A percentile compares a stretch with the other conserved stretches of the same genome.
These are phyloP conservation scores for Lepidocyrtinus sp. DNA, from an alignment of 2,888 invertebrate genomes.

Conservation along the genomic window DNA sequence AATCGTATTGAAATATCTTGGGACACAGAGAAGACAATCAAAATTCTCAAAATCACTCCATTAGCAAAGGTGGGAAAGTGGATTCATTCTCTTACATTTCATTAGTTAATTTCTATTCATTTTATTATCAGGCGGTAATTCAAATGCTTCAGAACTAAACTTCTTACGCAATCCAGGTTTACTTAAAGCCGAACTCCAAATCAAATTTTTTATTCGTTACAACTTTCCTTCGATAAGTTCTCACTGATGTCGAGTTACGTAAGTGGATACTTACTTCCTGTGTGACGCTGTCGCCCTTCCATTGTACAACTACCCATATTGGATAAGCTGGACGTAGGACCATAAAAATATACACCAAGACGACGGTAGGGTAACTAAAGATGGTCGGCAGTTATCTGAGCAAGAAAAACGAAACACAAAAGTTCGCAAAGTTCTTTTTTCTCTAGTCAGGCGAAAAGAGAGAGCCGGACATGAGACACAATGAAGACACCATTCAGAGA, in stretches of 20 bases:
- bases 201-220: constrained; percentile 60
- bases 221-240: constrained; percentile 54
- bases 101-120: constrained; percentile 2
- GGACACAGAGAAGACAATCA: neutral
- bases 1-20: neutral
- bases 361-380: no score
- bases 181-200: constrained; percentile 42
- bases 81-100: no score
- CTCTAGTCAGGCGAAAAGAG: constrained; percentile 56
- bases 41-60: neutral
- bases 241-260: constrained; percentile 56
- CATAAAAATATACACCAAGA: neutral
- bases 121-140: neutral
- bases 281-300: constrained; percentile 47
- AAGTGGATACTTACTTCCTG: constrained; percentile 59
- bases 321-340: constrained; percentile 3
- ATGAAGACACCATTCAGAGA: constrained; percentile 60
- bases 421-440: constrained; percentile 47
- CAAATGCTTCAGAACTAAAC: no score
- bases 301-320: constrained; percentile 15
- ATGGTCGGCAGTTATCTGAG: neutral
- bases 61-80: neutral
- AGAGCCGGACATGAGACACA: constrained; percentile 62
- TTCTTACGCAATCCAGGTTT: no score
- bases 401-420: constrained; percentile 26